A percentile compares a stretch with the other conserved stretches of the same genome.
phyloP scores from a whole-genome alignment of 2,113 vertebrate species.

The Ctenodactylus gundi region DNA sequence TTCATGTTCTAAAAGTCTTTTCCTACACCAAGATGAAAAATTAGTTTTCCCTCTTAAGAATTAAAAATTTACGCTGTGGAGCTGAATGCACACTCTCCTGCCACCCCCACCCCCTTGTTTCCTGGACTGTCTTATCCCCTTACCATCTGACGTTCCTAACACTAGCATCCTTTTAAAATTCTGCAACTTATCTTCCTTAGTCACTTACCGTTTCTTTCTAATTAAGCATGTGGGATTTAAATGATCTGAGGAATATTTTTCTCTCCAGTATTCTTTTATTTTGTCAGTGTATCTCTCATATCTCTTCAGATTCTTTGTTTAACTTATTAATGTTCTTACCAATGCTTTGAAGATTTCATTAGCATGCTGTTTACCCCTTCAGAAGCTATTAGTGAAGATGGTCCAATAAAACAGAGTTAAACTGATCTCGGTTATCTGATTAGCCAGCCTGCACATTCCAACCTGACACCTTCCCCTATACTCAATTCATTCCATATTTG shows the following conservation, averaged over 20 bases:
- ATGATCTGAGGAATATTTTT: slow-evolving; percentile 55
- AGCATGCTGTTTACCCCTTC: slow-evolving; percentile 69
- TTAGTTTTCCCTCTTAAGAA: background rate
- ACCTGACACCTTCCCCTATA: slow-evolving; percentile 60
- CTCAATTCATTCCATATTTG: slow-evolving; percentile 58
- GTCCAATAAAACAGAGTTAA: slow-evolving; percentile 67
- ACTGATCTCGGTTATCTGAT: slow-evolving; percentile 69
- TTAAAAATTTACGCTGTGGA: background rate
- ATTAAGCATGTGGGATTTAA: slow-evolving; percentile 65
- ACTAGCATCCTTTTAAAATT: slow-evolving; percentile 39
- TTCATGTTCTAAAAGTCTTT: slow-evolving; percentile 4
- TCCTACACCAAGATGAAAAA: background rate
- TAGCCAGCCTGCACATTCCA: slow-evolving; percentile 51
- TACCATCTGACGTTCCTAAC: background rate
- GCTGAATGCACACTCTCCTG: background rate
- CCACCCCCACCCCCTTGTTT: background rate
- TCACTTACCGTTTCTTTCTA: slow-evolving; percentile 58
- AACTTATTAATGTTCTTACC: slow-evolving; percentile 73
- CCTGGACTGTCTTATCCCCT: background rate
- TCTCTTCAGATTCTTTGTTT: slow-evolving; percentile 71
- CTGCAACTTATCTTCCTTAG: slow-evolving; percentile 43
- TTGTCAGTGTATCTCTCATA: slow-evolving; percentile 53
- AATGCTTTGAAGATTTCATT: slow-evolving; percentile 76
- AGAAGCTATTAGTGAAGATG: slow-evolving; percentile 68
- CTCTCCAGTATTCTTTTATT: slow-evolving; percentile 49